Percentiles rank a stretch among this genome's conserved stretches.
phyloP scores from a whole-genome alignment of 2,113 vertebrate genomes.

The Puma concolor region DNA sequence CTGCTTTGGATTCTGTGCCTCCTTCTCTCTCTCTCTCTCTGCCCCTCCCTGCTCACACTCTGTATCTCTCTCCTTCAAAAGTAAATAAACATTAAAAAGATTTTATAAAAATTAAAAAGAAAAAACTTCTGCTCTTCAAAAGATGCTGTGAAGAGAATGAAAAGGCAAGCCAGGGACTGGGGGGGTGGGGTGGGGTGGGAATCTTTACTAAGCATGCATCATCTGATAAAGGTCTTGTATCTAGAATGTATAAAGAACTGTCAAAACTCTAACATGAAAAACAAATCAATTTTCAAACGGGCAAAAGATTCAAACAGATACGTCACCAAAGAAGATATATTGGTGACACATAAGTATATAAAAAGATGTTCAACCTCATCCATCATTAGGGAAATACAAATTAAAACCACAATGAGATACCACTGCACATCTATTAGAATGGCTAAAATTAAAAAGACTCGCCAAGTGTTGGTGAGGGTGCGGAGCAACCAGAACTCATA shows the following conservation, averaged over 20 bases:
- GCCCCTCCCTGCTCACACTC: no score
- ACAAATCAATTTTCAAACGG: not conserved
- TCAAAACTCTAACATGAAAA: slow-evolving; percentile 31
- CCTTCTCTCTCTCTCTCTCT: no score
- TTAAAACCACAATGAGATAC: slow-evolving; percentile 10
- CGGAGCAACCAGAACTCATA: not conserved
- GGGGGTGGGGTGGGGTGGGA: not conserved
- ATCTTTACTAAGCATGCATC: not conserved
- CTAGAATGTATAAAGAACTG: not conserved
- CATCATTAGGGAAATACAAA: slow-evolving; percentile 13
- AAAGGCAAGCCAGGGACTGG: slow-evolving; percentile 15
- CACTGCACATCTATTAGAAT: not conserved
- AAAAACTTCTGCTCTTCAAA: not conserved
- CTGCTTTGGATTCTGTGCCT: no score
- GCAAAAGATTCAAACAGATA: slow-evolving; percentile 7
- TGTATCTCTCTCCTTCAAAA: no score
- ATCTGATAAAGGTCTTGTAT: slow-evolving; percentile 5
- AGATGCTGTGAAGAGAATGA: slow-evolving; percentile 16
- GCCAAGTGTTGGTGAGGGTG: not conserved
- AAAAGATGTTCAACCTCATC: no score
- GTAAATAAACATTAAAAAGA: no score
- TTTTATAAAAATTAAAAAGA: no score
- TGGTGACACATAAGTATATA: not conserved
- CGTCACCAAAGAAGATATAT: not conserved
- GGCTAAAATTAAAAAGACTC: not conserved